These are phyloP conservation scores for Eupeodes corollae DNA, from an alignment of 1,140 invertebrate species.

Conservation along the genomic window DNA sequence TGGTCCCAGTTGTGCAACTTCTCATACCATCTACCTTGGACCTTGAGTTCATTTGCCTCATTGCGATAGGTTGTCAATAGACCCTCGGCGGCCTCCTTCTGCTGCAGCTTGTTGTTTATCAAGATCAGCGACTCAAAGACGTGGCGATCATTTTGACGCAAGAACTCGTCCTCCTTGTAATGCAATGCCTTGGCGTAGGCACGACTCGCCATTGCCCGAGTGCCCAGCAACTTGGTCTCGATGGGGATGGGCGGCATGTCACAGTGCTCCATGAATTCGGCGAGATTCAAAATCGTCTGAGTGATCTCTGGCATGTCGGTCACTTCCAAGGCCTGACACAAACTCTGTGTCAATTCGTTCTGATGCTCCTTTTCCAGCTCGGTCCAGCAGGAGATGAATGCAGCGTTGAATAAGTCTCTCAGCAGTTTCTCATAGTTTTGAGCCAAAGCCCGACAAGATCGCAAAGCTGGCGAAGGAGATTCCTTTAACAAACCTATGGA, in stretches of 20 bases:
- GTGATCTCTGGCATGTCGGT: slow-evolving; percentile 95
- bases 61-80: slow-evolving; percentile 77
- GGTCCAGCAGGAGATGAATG: slow-evolving; percentile 98
- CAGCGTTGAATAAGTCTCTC: slow-evolving; percentile 93
- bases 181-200: slow-evolving; percentile 93
- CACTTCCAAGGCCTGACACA: slow-evolving; percentile 82
- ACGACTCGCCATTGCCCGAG: slow-evolving; percentile 71
- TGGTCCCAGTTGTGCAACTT: slow-evolving; percentile 98
- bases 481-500: slow-evolving; percentile 91
- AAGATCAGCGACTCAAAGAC: slow-evolving; percentile 90
- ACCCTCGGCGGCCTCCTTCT: slow-evolving; percentile 93
- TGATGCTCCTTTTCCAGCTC: slow-evolving; percentile 76
- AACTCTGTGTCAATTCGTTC: slow-evolving; percentile 71
- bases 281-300: slow-evolving; percentile 93
- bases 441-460: slow-evolving; percentile 83
- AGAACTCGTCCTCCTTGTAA: slow-evolving; percentile 97
- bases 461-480: slow-evolving; percentile 84
- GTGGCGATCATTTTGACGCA: slow-evolving; percentile 46
- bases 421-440: slow-evolving; percentile 89
- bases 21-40: slow-evolving; percentile 97
- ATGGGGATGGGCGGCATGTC: slow-evolving; percentile 91
- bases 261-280: slow-evolving; percentile 99
- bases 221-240: slow-evolving; percentile 68
- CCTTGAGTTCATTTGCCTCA: slow-evolving; percentile 45
- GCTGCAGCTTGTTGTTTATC: slow-evolving; percentile 98